These are phyloP conservation scores for Eurosta solidaginis DNA, from an alignment of 1,140 invertebrate genomes.

Conservation along the genomic window DNA sequence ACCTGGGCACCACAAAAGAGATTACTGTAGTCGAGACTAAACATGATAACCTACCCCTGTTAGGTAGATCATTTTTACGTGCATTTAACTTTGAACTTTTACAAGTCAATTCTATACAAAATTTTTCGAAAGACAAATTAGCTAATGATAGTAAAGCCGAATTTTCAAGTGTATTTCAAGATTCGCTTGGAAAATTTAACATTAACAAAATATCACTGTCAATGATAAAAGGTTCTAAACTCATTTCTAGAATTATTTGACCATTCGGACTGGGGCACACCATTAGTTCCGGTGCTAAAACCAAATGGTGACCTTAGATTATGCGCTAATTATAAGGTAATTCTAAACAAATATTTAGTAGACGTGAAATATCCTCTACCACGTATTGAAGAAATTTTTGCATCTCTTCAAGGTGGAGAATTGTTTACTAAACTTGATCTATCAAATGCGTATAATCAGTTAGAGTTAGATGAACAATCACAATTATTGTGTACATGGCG, in stretches of 20 bases:
- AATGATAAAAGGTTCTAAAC: slow-evolving; percentile 37
- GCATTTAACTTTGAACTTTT: slow-evolving; percentile 34
- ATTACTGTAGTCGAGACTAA: slow-evolving; percentile 16
- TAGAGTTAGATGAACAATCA: slow-evolving; percentile 41
- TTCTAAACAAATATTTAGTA: slow-evolving; percentile 50
- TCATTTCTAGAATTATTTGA: slow-evolving; percentile 38
- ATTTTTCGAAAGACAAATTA: slow-evolving; percentile 27
- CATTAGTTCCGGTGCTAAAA: slow-evolving; percentile 43
- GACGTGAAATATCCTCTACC: slow-evolving; percentile 52
- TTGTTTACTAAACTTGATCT: slow-evolving; percentile 56
- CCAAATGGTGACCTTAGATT: slow-evolving; percentile 37
- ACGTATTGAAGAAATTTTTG: slow-evolving; percentile 49
- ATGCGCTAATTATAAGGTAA: slow-evolving; percentile 59
- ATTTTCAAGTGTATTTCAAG: slow-evolving; percentile 23
- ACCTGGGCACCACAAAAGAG: slow-evolving; percentile 4
- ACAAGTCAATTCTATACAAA: no score
- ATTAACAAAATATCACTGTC: slow-evolving; percentile 12
- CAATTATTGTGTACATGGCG: slow-evolving; percentile 39
- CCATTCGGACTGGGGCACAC: slow-evolving; percentile 41
- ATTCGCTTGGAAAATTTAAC: slow-evolving; percentile 16
- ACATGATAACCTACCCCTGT: slow-evolving; percentile 8
- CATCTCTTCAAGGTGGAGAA: slow-evolving; percentile 41
- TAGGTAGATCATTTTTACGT: slow-evolving; percentile 29
- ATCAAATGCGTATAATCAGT: slow-evolving; percentile 55
- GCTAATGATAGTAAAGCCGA: slow-evolving; percentile 30